Evolutionary conservation across 2,888 invertebrate genomes (phyloP).

Genomic region (Aethes cnicana): DNA sequence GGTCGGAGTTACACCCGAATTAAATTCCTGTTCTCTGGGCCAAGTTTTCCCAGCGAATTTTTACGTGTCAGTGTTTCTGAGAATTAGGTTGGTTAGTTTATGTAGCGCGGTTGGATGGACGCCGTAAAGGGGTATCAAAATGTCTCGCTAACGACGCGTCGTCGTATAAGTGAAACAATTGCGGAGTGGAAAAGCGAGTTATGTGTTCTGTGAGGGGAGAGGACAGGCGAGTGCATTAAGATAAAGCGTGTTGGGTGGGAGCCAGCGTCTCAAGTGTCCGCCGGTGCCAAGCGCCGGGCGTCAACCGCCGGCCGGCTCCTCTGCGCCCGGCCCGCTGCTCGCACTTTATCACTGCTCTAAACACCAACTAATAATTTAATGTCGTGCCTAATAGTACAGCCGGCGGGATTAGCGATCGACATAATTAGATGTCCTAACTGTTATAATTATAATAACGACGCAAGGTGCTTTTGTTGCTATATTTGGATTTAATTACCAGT

Average conservation of each 20-base stretch:
- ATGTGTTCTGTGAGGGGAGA: constrained; percentile 60
- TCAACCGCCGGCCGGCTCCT: constrained; percentile 32
- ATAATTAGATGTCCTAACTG: constrained; percentile 7
- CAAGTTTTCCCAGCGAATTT: constrained; percentile 50
- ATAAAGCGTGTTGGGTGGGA: constrained; percentile 71
- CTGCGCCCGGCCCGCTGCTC: constrained; percentile 41
- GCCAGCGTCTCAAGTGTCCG: constrained; percentile 77
- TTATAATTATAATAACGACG: background rate
- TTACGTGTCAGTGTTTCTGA: constrained; percentile 49
- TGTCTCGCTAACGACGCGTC: constrained; percentile 51
- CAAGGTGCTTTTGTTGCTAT: background rate
- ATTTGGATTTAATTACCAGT: too few species aligned
- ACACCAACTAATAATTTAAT: constrained; percentile 24
- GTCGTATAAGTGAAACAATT: constrained; percentile 60
- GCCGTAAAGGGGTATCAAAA: constrained; percentile 44
- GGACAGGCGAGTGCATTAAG: constrained; percentile 75
- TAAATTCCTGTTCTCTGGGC: constrained; percentile 69
- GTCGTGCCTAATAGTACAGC: constrained; percentile 10
- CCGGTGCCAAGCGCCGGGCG: constrained; percentile 57
- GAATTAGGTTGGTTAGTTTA: constrained; percentile 49
- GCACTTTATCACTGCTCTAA: constrained; percentile 20
- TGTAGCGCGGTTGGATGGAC: constrained; percentile 40
- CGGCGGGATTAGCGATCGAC: constrained; percentile 3
- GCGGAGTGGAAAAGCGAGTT: constrained; percentile 65
- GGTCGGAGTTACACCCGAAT: constrained; percentile 67